Evolutionary conservation across 2,113 vertebrate species (phyloP).

Genomic region (Corythornis madagascariensis): DNA sequence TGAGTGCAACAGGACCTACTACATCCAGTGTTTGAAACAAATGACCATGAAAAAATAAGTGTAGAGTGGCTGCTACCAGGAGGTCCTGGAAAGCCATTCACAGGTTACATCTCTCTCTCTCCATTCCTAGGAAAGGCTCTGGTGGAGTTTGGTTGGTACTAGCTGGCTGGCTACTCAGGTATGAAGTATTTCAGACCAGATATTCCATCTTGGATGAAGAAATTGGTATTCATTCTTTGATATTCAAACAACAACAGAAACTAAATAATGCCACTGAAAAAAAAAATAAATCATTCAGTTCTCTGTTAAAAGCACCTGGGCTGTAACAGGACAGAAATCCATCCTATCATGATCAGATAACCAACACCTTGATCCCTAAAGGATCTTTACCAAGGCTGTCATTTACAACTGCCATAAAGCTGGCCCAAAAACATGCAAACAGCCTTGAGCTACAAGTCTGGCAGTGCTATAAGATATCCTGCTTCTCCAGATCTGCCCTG

Average conservation of each 20-base stretch:
- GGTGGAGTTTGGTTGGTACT: neutral
- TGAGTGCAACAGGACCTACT: neutral
- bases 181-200: neutral
- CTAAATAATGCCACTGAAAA: neutral
- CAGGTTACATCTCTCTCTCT: neutral
- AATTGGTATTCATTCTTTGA: neutral
- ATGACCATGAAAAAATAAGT: neutral
- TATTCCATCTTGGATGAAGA: neutral
- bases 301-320: neutral
- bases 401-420: constrained; percentile 23
- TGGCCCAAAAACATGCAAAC: neutral
- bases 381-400: neutral
- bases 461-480: neutral
- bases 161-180: neutral
- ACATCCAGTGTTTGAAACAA: neutral
- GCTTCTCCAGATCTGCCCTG: neutral
- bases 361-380: neutral
- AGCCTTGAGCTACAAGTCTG: constrained; percentile 15
- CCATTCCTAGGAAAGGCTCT: neutral
- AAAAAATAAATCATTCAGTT: neutral
- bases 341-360: neutral
- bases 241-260: neutral
- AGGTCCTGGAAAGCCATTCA: neutral
- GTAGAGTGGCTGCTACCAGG: neutral
- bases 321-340: neutral